Base-by-base conservation (phyloP, 2,797 vertebrate species). In the Petrocephalus sullivani region DNA sequence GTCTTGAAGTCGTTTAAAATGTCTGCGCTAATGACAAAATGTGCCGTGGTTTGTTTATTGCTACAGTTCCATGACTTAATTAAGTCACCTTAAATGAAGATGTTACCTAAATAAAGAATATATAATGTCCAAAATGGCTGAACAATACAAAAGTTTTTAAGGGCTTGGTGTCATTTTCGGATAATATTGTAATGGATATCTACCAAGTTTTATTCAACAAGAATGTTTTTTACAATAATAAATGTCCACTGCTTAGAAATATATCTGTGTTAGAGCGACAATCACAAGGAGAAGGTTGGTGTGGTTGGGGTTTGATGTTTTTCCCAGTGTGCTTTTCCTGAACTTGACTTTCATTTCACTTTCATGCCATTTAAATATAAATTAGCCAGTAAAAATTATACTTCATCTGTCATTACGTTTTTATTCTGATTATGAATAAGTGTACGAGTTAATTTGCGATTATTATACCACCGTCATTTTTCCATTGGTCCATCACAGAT, bases 351-450 rank as follows among this genome's bases (percentile, higher is more conserved):
- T 84, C 81, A 84, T 23, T 84, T 84, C 49, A 84, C 81, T 84
- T 84, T 84, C n/a, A 84, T 53, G 21, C 51, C 51, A 54, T 84
- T 84, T 84, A 83, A 83, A 84, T 84, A 84, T 84, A 84, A 84
- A 84, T 84, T 84, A 84, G 51, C 49, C 4, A 54, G 81, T 84
- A 53, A 84, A 84, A 84, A 84, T 84, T 84, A 84, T 84, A 84
- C 28, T 54, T 84, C 51, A 84, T 51, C 81, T 84, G 81, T 53
- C 49, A 84, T 84, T 84, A 54, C 21, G 3, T 84, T 54, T 84
- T 51, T 54, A 84, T 84, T 51, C 21, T 53, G 81, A 84, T 84
- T 84, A 84, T 53, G 51, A 84, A 84, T 84, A 84, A 54, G 81
- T 84, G 21, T 53, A 33, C 41, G 84, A 57, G 14, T 57, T 41